These are phyloP conservation scores for Lota lota DNA, from an alignment of 2,113 vertebrate species.

Conservation along the genomic window DNA sequence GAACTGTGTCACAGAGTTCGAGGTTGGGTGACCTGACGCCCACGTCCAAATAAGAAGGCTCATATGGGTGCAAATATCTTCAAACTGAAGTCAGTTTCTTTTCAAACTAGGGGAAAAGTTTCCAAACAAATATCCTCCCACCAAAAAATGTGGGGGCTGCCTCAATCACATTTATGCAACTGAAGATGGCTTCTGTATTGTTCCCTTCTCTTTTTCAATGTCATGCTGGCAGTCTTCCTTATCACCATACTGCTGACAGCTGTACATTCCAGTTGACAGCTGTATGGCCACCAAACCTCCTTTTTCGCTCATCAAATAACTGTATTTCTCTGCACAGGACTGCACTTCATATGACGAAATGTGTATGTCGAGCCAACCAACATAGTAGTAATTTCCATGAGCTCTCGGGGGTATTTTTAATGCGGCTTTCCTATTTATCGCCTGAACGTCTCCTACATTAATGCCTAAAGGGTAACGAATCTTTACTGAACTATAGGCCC, in stretches of 20 bases:
- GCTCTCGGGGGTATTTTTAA: conserved; percentile 9
- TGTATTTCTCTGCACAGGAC: too few species aligned
- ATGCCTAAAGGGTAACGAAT: conserved; percentile 7
- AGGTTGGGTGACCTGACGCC: conserved; percentile 52
- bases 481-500: too few species aligned
- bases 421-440: conserved; percentile 22
- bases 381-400: not conserved
- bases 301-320: conserved; percentile 33
- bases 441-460: not conserved
- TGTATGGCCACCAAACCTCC: conserved; percentile 11
- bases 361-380: conserved; percentile 23
- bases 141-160: not conserved
- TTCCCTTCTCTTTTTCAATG: conserved; percentile 18
- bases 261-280: conserved; percentile 41
- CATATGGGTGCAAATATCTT: conserved; percentile 43
- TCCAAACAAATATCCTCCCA: conserved; percentile 15
- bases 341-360: conserved; percentile 40
- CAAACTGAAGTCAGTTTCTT: conserved; percentile 40
- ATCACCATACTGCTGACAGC: conserved; percentile 44
- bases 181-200: not conserved
- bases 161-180: not conserved
- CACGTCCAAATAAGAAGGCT: conserved; percentile 48
- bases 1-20: conserved; percentile 62
- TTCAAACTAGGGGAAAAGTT: not conserved
- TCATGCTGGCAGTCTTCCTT: conserved; percentile 31